A percentile compares a stretch with the other conserved stretches of the same genome.
Evolutionary conservation across 2,797 vertebrate species (phyloP).

Genomic region (Microctenopoma stevenorrisi): DNA sequence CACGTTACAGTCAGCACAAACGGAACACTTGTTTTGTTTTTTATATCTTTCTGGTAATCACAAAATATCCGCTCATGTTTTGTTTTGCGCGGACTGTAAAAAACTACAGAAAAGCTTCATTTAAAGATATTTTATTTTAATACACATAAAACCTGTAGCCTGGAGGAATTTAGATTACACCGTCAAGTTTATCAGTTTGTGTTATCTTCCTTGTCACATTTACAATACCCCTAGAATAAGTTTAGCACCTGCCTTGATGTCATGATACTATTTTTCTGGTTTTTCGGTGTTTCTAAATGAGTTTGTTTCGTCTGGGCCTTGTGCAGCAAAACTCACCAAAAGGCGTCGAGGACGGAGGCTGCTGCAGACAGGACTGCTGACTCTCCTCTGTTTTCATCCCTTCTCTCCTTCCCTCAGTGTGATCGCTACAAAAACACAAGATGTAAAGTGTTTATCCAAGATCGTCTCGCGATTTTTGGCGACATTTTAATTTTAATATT

Average conservation of each 20-base stretch:
- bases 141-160: background rate
- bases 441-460: background rate
- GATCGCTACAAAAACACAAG: conserved; percentile 71
- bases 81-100: background rate
- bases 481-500: background rate
- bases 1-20: background rate
- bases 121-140: background rate
- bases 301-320: conserved; percentile 6
- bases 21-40: background rate
- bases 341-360: conserved; percentile 84
- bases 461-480: background rate
- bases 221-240: background rate
- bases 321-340: conserved; percentile 76
- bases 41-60: background rate
- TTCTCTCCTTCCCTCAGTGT: conserved; percentile 82
- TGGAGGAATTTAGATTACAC: background rate
- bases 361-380: conserved; percentile 87
- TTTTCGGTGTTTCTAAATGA: background rate
- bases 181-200: background rate
- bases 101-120: too few species aligned
- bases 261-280: background rate
- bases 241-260: background rate
- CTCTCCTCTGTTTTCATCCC: conserved; percentile 93
- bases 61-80: background rate
- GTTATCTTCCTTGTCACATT: background rate